These are phyloP conservation scores for Poicephalus meyeri DNA, from an alignment of 2,113 vertebrate species.

Conservation along the genomic window DNA sequence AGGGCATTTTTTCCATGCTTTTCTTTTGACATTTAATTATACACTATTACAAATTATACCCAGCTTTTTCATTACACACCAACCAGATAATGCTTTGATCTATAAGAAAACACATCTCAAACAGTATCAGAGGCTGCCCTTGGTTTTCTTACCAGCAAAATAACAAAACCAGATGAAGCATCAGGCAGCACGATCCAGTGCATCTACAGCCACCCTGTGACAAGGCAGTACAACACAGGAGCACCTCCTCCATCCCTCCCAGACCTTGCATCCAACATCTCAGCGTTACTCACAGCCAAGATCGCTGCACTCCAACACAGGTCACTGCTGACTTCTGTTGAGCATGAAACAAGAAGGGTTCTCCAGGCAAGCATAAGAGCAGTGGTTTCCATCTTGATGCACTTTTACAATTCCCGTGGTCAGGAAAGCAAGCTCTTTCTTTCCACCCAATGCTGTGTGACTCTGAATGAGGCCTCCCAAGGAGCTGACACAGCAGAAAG, in stretches of 20 bases:
- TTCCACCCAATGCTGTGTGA: accelerated
- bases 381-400: not conserved
- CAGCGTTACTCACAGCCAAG: not conserved
- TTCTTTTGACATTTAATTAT: not conserved
- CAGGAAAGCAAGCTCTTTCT: not conserved
- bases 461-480: not conserved
- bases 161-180: not conserved
- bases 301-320: accelerated
- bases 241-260: not conserved
- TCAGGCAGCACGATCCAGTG: not conserved
- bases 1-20: not conserved
- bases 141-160: not conserved
- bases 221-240: not conserved
- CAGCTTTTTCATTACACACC: not conserved
- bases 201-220: accelerated
- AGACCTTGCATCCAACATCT: not conserved
- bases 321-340: accelerated
- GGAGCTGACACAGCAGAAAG: not conserved
- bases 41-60: not conserved
- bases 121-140: not conserved
- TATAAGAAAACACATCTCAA: not conserved
- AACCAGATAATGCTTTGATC: not conserved
- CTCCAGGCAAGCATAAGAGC: not conserved
- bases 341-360: not conserved
- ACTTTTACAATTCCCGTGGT: not conserved